A percentile compares a stretch with the other conserved stretches of the same genome.
Evolutionary conservation across 1,140 invertebrate species (phyloP).

Genomic region (Cardiocondyla obscurior): DNA sequence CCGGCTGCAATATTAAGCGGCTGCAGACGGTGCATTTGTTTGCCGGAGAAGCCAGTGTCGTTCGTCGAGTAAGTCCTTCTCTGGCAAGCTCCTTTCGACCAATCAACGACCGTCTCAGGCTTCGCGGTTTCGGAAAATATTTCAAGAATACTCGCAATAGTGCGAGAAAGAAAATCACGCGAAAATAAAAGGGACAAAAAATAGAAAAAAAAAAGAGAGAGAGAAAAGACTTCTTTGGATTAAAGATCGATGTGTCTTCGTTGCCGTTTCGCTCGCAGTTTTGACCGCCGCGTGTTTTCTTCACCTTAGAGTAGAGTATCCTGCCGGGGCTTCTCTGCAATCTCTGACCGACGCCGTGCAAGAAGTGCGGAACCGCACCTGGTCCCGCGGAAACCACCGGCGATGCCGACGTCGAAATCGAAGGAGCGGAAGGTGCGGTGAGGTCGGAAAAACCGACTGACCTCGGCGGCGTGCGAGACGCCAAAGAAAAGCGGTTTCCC

Average conservation of each 20-base stretch:
- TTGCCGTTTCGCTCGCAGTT: neutral
- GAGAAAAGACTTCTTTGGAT: neutral
- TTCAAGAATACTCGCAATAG: neutral
- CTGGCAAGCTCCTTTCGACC: neutral
- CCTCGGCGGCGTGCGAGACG: constrained; percentile 12
- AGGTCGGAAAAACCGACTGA: constrained; percentile 34
- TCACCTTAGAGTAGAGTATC: neutral
- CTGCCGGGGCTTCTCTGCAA: constrained; percentile 19
- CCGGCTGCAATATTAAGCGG: constrained; percentile 8
- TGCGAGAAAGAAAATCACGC: neutral
- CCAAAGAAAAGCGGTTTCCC: constrained; percentile 47
- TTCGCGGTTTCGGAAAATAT: neutral
- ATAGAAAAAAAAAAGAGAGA: neutral
- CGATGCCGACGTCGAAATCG: constrained; percentile 18
- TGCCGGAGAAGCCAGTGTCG: neutral
- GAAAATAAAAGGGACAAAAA: too few species aligned
- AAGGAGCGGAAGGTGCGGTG: constrained; percentile 39
- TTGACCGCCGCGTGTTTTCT: neutral
- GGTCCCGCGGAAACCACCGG: constrained; percentile 26
- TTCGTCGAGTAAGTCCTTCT: neutral
- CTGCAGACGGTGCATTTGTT: neutral
- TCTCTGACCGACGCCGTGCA: constrained; percentile 16
- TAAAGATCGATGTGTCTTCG: constrained; percentile 30
- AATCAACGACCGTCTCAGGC: neutral
- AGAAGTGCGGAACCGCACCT: constrained; percentile 43